A percentile compares a stretch with the other conserved stretches of the same genome.
Evolutionary conservation across 2,888 invertebrate genomes (phyloP).

Genomic region (Dichetophora obliterata): DNA sequence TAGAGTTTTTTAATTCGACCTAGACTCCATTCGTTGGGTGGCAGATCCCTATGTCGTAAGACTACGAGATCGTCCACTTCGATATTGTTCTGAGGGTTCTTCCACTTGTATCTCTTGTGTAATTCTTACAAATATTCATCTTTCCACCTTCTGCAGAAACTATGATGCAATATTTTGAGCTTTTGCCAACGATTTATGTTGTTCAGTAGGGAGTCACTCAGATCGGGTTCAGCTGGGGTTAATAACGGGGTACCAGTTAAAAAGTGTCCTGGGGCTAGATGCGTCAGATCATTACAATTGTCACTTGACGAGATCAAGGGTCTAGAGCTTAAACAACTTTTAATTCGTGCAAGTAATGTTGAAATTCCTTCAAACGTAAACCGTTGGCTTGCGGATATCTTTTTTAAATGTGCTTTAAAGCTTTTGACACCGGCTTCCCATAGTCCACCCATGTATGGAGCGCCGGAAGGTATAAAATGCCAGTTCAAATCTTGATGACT

Average conservation of each 20-base stretch:
- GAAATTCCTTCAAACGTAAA: not conserved
- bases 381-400: not conserved
- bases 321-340: constrained; percentile 11
- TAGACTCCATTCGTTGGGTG: constrained; percentile 14
- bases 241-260: constrained; percentile 12
- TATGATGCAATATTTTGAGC: constrained; percentile 6
- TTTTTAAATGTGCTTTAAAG: not conserved
- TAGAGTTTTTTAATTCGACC: no score
- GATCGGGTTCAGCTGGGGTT: not conserved
- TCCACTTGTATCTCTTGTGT: constrained; percentile 23
- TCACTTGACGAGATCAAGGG: constrained; percentile 7
- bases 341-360: not conserved
- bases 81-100: not conserved
- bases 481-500: not conserved
- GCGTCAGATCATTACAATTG: constrained; percentile 3
- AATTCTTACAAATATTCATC: constrained; percentile 24
- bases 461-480: not conserved
- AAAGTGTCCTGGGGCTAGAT: constrained; percentile 11
- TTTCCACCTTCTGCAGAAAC: constrained; percentile 20
- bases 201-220: not conserved
- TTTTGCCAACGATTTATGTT: constrained; percentile 19
- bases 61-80: no score
- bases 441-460: not conserved
- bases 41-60: not conserved
- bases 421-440: not conserved